Evolutionary conservation across 2,113 vertebrate genomes (phyloP).

Genomic region (Malurus alboscapulatus): DNA sequence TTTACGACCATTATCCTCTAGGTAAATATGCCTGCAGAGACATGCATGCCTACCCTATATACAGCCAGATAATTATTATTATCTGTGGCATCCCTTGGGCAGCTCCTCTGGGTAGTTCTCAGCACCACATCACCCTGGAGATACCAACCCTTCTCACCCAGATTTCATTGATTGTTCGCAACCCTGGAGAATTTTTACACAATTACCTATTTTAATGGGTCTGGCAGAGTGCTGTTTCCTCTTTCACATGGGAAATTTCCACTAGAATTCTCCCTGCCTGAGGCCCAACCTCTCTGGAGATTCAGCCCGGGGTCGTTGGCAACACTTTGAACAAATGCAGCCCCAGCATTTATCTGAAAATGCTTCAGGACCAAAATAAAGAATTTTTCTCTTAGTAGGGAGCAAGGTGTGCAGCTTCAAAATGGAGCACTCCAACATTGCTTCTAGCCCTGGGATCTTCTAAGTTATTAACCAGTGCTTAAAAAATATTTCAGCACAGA

Average conservation of each 20-base stretch:
- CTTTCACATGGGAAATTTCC: background rate
- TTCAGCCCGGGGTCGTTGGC: background rate
- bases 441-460: background rate
- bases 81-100: background rate
- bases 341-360: background rate
- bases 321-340: background rate
- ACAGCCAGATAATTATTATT: background rate
- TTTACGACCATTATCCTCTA: background rate
- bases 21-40: slow-evolving; percentile 4
- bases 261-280: background rate
- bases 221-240: background rate
- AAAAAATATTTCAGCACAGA: background rate
- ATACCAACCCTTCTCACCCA: background rate
- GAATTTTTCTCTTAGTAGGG: background rate
- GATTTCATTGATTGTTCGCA: background rate
- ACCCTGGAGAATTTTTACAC: background rate
- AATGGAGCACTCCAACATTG: background rate
- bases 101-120: background rate
- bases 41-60: background rate
- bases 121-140: background rate
- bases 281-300: background rate
- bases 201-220: background rate
- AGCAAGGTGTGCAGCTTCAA: background rate
- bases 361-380: background rate
- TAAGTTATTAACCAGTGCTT: background rate